A percentile compares a stretch with the other conserved stretches of the same genome.
These are phyloP conservation scores for Eristalis pertinax DNA, from an alignment of 2,888 invertebrate genomes.

Conservation along the genomic window DNA sequence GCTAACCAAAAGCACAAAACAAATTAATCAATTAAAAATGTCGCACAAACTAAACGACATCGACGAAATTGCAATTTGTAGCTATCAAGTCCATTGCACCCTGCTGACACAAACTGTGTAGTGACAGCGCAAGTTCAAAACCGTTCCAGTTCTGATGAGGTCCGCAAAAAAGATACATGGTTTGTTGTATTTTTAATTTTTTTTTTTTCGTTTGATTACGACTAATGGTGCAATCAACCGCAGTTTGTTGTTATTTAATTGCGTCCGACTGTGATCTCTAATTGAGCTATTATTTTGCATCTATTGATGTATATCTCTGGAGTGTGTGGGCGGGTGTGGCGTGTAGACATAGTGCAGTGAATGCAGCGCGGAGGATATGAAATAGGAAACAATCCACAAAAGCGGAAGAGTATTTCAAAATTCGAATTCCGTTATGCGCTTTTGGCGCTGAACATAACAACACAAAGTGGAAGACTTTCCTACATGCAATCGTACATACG, in stretches of 20 bases:
- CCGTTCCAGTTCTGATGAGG: conserved; percentile 45
- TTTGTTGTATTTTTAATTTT: background rate
- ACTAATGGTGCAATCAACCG: conserved; percentile 60
- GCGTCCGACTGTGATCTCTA: conserved; percentile 52
- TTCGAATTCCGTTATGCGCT: conserved; percentile 53
- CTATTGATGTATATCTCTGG: conserved; percentile 17
- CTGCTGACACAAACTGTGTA: conserved; percentile 12
- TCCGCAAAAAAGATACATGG: conserved; percentile 40
- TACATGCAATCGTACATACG: background rate
- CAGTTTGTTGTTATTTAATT: conserved; percentile 66
- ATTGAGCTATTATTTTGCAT: conserved; percentile 61
- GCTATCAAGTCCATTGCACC: conserved; percentile 49
- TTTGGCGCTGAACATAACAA: conserved; percentile 20
- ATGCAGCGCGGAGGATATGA: background rate
- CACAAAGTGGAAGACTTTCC: background rate
- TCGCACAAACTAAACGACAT: conserved; percentile 29
- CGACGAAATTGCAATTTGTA: conserved; percentile 44
- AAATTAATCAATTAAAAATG: conserved; percentile 48
- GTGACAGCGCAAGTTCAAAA: conserved; percentile 58
- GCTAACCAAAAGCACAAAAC: background rate
- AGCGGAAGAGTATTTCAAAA: conserved; percentile 45
- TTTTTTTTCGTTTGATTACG: background rate
- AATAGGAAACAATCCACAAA: background rate
- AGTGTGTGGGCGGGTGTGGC: background rate
- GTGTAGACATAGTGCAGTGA: background rate